Percentiles rank a stretch among this genome's conserved stretches.
Conservation (phyloP, 2,888 invertebrate genomes). For the Autographa gamma region DNA sequence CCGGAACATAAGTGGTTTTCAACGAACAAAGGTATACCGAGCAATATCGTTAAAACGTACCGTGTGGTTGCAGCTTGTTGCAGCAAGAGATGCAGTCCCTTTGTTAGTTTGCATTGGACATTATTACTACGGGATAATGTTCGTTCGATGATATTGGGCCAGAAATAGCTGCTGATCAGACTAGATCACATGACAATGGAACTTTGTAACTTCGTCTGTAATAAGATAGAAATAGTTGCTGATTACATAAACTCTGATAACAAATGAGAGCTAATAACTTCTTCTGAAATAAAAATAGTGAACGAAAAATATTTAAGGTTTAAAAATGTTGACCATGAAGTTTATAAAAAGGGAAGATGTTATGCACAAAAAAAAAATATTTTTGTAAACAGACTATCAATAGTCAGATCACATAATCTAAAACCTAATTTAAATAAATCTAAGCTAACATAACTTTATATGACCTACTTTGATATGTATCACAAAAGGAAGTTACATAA, state of each 20-base stretch:
- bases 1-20: background rate
- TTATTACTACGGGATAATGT: background rate
- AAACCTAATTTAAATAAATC: conserved; percentile 13
- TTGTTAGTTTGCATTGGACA: background rate
- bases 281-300: no score
- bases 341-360: no score
- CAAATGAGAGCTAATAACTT: no score
- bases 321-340: no score
- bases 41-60: background rate
- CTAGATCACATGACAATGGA: no score
- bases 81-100: background rate
- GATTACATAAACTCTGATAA: no score
- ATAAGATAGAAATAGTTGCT: no score
- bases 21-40: background rate
- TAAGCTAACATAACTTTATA: conserved; percentile 6
- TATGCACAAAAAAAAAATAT: no score
- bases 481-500: conserved; percentile 30
- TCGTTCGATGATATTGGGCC: no score
- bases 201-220: no score
- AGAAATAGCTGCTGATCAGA: no score
- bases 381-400: background rate
- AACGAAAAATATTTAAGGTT: no score
- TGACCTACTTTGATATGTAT: conserved; percentile 32
- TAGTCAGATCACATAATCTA: background rate
- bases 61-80: background rate